Conservation (phyloP, 1,140 invertebrate species). For the Drosophila ohnishii region DNA sequence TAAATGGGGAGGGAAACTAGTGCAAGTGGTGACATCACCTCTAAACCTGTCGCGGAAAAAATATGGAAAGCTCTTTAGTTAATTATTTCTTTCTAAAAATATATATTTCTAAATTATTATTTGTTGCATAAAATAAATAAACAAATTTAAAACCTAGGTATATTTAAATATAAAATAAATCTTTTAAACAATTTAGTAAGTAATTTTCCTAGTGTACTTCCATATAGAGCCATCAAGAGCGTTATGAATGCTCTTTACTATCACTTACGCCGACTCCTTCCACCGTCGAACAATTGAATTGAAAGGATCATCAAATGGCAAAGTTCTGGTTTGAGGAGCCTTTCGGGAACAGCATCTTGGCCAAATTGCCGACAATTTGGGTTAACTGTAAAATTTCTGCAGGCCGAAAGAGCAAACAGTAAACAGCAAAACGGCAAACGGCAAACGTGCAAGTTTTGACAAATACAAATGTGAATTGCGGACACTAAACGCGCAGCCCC, state of each 20-base stretch:
- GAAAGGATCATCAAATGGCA: constrained; percentile 57
- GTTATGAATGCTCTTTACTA: constrained; percentile 64
- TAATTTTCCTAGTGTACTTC: background rate
- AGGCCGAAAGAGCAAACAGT: constrained; percentile 36
- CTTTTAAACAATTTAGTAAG: background rate
- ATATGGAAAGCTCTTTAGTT: background rate
- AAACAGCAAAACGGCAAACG: constrained; percentile 55
- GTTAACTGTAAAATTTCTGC: constrained; percentile 75
- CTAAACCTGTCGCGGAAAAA: constrained; percentile 35
- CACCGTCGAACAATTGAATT: constrained; percentile 68
- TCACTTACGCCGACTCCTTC: constrained; percentile 55
- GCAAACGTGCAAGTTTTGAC: constrained; percentile 80
- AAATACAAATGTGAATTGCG: constrained; percentile 59
- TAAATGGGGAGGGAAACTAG: background rate
- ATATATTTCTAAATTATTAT: too few relatives aligned
- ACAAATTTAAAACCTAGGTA: background rate
- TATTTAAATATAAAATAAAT: background rate
- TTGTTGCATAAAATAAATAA: too few relatives aligned
- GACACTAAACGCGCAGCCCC: constrained; percentile 32
- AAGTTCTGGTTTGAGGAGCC: constrained; percentile 21
- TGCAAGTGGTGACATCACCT: constrained; percentile 66
- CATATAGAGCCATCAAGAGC: constrained; percentile 59
- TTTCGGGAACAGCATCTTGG: constrained; percentile 58
- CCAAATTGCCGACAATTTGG: constrained; percentile 80
- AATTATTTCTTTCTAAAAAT: background rate